Evolutionary conservation across 2,113 vertebrate species (phyloP).

Genomic region (Protobothrops flavoviridis): DNA sequence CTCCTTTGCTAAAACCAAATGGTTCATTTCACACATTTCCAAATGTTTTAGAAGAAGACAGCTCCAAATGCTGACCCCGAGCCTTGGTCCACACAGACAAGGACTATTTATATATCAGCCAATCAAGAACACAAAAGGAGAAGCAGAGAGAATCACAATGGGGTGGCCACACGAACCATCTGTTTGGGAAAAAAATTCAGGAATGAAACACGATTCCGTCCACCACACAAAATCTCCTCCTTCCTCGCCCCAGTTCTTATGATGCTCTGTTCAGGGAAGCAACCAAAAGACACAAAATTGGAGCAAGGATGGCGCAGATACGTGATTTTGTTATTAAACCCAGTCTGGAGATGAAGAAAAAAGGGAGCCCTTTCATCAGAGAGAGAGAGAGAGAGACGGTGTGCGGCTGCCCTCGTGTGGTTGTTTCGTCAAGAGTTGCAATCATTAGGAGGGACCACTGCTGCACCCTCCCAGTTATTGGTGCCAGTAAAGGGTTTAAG

Average conservation of each 20-base stretch:
- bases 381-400: background rate
- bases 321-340: background rate
- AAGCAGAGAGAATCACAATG: background rate
- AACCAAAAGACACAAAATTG: background rate
- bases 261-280: background rate
- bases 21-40: background rate
- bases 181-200: background rate
- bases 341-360: background rate
- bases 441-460: background rate
- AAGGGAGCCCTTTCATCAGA: background rate
- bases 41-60: background rate
- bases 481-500: background rate
- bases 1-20: background rate
- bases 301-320: background rate
- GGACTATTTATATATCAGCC: background rate
- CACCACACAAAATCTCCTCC: background rate
- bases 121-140: background rate
- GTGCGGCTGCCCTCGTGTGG: background rate
- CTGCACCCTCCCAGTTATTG: background rate
- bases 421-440: background rate
- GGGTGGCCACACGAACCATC: background rate
- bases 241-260: background rate
- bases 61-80: background rate
- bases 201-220: background rate
- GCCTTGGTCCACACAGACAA: background rate